These are phyloP conservation scores for Cylindroiulus punctatus DNA, from an alignment of 2,888 invertebrate genomes.

Conservation along the genomic window DNA sequence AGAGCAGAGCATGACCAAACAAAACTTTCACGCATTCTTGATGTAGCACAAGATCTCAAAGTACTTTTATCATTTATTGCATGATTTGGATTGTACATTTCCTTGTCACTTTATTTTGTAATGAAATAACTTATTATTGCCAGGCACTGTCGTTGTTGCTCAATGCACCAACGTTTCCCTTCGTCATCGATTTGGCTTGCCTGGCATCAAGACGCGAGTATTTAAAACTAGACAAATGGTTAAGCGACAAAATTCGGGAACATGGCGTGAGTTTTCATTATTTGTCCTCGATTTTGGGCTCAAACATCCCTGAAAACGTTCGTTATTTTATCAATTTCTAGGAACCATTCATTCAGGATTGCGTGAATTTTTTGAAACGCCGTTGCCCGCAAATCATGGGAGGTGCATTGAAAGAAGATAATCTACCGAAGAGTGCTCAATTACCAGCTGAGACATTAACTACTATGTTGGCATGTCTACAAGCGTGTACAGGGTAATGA, in stretches of 20 bases:
- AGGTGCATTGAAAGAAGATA: conserved; percentile 79
- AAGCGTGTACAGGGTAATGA: conserved; percentile 71
- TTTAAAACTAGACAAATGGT: conserved; percentile 97
- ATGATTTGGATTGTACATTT: too few relatives aligned
- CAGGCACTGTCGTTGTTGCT: conserved; percentile 90
- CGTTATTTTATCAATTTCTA: conserved; percentile 59
- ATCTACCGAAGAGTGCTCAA: conserved; percentile 80
- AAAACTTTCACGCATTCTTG: conserved; percentile 90
- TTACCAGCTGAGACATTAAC: conserved; percentile 89
- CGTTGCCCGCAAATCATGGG: conserved; percentile 88
- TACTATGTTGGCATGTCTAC: conserved; percentile 88
- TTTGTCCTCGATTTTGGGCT: not conserved
- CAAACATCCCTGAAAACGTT: not conserved
- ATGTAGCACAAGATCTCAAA: conserved; percentile 91
- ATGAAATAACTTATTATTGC: conserved; percentile 54
- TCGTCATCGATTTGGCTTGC: conserved; percentile 97
- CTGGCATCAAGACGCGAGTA: conserved; percentile 96
- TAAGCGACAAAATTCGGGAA: conserved; percentile 95
- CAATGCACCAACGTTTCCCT: conserved; percentile 91
- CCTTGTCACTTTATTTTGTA: too few relatives aligned
- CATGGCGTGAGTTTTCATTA: conserved; percentile 83
- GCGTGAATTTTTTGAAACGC: conserved; percentile 70
- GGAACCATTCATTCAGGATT: conserved; percentile 67
- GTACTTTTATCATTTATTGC: conserved; percentile 60
- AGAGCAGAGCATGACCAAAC: conserved; percentile 93